Conservation (phyloP, 2,113 vertebrate species). For the Coptodon bakossiorum region DNA sequence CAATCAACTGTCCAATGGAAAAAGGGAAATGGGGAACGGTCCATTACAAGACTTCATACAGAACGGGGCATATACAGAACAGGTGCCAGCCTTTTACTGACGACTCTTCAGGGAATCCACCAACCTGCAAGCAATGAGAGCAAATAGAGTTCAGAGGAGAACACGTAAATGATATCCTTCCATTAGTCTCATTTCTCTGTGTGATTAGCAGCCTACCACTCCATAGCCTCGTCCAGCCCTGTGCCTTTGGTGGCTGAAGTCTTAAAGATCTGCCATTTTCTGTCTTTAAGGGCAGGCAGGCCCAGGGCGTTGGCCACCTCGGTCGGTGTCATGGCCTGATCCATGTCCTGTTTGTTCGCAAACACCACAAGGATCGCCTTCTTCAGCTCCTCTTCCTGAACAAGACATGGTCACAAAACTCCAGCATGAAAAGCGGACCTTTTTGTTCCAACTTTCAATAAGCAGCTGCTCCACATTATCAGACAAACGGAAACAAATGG, state of each 20-base stretch:
- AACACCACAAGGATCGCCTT: constrained; percentile 98
- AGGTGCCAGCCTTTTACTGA: constrained; percentile 73
- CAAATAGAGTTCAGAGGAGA: neutral
- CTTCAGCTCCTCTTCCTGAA: constrained; percentile 94
- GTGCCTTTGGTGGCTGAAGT: constrained; percentile 95
- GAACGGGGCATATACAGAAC: constrained; percentile 59
- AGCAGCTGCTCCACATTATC: neutral
- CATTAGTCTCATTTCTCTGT: neutral
- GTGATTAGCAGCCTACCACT: constrained; percentile 75
- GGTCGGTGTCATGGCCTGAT: constrained; percentile 94
- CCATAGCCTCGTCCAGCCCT: constrained; percentile 95
- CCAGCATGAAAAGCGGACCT: neutral
- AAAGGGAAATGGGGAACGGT: neutral
- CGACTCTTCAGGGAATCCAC: constrained; percentile 94
- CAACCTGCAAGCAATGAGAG: constrained; percentile 74
- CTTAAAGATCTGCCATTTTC: constrained; percentile 99
- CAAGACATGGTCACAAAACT: neutral
- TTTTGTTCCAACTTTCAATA: neutral
- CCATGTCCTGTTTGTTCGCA: constrained; percentile 99
- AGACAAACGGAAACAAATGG: neutral
- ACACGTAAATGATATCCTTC: neutral
- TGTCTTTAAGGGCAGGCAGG: constrained; percentile 90
- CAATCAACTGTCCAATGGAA: constrained; percentile 53
- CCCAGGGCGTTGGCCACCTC: constrained; percentile 94
- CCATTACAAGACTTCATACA: constrained; percentile 56